These are phyloP conservation scores for Bucorvus abyssinicus DNA, from an alignment of 2,797 vertebrate species.

Conservation along the genomic window DNA sequence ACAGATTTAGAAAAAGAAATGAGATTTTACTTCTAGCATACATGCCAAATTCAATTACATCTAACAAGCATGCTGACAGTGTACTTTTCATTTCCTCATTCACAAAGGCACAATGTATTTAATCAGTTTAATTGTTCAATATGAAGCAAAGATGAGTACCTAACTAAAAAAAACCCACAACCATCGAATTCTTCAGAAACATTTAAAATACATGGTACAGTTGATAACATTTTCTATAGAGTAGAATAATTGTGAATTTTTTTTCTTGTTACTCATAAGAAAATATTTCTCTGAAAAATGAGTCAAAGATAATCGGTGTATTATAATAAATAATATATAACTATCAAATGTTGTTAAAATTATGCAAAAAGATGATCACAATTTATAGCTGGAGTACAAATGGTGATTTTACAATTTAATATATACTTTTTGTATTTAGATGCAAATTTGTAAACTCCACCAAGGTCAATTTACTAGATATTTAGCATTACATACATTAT, in stretches of 20 bases:
- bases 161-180: neutral
- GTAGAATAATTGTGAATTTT: neutral
- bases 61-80: neutral
- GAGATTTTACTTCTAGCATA: conserved; percentile 12
- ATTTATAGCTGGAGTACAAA: neutral
- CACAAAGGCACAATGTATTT: conserved; percentile 6
- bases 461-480: neutral
- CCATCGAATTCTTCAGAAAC: neutral
- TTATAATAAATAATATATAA: neutral
- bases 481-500: neutral
- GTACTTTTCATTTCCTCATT: conserved; percentile 35
- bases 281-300: neutral
- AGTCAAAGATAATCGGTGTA: neutral
- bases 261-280: neutral
- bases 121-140: conserved; percentile 1
- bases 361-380: neutral
- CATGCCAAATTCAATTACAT: conserved; percentile 37
- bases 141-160: neutral
- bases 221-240: neutral
- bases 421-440: neutral
- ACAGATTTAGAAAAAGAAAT: conserved; percentile 41
- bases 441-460: neutral
- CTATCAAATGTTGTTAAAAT: neutral
- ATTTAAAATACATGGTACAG: neutral
- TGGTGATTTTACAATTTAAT: neutral